A percentile compares a stretch with the other conserved stretches of the same genome.
phyloP scores from a whole-genome alignment of 2,797 vertebrate genomes.

The Poecilia picta region DNA sequence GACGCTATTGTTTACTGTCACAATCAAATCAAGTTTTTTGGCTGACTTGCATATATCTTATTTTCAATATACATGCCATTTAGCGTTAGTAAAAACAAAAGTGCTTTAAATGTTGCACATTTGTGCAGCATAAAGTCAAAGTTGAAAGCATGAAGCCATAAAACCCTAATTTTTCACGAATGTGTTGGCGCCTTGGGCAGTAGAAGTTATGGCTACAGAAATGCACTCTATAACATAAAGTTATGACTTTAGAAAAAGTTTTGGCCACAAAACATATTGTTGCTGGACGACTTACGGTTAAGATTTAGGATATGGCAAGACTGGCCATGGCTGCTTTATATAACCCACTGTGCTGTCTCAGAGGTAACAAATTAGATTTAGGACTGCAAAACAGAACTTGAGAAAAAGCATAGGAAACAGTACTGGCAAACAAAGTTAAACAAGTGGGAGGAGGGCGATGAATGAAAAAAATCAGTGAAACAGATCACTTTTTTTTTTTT shows the following conservation, averaged over 20 bases:
- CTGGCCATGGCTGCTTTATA: constrained; percentile 39
- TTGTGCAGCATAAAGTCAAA: constrained; percentile 1
- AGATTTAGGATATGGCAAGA: constrained; percentile 46
- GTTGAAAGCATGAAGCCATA: constrained; percentile 7
- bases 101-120: background rate
- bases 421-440: constrained; percentile 8
- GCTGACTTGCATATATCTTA: background rate
- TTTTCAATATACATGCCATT: background rate
- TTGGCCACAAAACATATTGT: constrained; percentile 23
- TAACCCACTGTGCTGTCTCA: constrained; percentile 36
- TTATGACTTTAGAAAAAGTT: constrained; percentile 4
- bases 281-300: constrained; percentile 14
- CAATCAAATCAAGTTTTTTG: background rate
- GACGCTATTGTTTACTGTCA: background rate
- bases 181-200: constrained; percentile 1
- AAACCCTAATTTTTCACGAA: constrained; percentile 16
- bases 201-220: constrained; percentile 17
- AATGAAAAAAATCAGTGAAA: constrained; percentile 1
- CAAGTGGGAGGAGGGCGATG: constrained; percentile 13
- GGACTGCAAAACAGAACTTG: constrained; percentile 36
- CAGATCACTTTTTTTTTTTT: constrained; percentile 11
- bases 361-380: constrained; percentile 55
- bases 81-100: background rate
- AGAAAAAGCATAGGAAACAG: constrained; percentile 34
- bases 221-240: constrained; percentile 7